Evolutionary conservation across 2,113 vertebrate species (phyloP), one percentile per base, ranked within the genome.

Genomic region (Oncorhynchus masou): DNA sequence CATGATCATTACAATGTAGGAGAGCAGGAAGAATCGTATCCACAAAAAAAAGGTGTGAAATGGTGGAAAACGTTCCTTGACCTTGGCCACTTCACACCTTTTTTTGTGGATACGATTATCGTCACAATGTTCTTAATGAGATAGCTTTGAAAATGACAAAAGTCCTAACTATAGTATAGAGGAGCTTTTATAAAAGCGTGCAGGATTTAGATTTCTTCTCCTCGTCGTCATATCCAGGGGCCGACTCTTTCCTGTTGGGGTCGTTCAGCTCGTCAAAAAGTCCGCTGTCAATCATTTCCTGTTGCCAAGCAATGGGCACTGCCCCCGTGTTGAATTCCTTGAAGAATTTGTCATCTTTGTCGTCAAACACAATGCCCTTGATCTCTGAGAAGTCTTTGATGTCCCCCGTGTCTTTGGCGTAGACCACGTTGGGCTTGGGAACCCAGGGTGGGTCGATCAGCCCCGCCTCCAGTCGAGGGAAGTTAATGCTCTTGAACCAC

Each of bases 351-450:
- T 94, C 91, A 71, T 97, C 97, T 78, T 96, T 96, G 70, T 92
- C 90, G 22, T 96, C 94, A 70, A 99, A 95, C 78, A 94, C 95
- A 1, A 96, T 91, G 77, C 96, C 97, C 75, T 89, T 92, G 78
- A 96, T 73, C 86, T 98, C 96, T 0, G 96, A 97, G 90, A 99
- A 97, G 80, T 97, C 96, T 2, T 94, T 94, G 22, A 96, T 97
- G 86, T 97, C 97, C 73, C 88, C 89, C 0, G 96, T 81, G 84
- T 98, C 96, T 89, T 96, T 97, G 85, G 96, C 96, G 75, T 98
- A 98, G 83, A 99, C 95, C 20, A 96, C 95, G 0, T 93, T 95
- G 76, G 97, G 95, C 81, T 97, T 96, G 83, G 96, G 97, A 77
- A 93, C 91, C 94, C 96, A 97, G 0, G 95, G 95, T 11, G 96